Conservation (phyloP, 2,113 vertebrate species). For the Elanoides forficatus region DNA sequence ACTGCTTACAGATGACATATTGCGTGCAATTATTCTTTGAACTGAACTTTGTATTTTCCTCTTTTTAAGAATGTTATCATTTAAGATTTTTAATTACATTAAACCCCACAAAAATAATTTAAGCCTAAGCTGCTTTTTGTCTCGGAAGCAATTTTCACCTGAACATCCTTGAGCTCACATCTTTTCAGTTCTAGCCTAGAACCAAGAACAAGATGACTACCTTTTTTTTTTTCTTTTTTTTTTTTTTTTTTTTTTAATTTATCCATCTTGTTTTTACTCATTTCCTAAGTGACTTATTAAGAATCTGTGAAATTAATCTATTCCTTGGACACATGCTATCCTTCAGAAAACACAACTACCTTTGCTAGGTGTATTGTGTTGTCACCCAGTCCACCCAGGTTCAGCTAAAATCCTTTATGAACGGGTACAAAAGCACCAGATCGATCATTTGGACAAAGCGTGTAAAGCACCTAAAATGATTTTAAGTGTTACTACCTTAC, state of each 20-base stretch:
- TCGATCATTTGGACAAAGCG: fast-evolving
- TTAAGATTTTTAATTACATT: neutral
- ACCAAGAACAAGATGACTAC: neutral
- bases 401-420: neutral
- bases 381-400: fast-evolving
- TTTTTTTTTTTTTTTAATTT: neutral
- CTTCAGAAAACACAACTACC: neutral
- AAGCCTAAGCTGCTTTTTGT: neutral
- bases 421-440: fast-evolving
- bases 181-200: neutral
- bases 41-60: neutral
- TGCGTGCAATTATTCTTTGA: neutral
- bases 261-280: neutral
- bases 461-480: fast-evolving
- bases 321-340: fast-evolving
- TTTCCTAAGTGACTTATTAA: neutral
- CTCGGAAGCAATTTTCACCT: neutral
- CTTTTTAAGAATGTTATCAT: neutral
- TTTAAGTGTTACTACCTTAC: fast-evolving
- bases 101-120: neutral
- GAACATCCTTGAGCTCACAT: neutral
- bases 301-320: neutral
- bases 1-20: neutral
- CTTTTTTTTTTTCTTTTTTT: neutral
- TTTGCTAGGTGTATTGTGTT: fast-evolving